A percentile compares a stretch with the other conserved stretches of the same genome.
Conservation (phyloP, 2,113 vertebrate species). For the Spea bombifrons region DNA sequence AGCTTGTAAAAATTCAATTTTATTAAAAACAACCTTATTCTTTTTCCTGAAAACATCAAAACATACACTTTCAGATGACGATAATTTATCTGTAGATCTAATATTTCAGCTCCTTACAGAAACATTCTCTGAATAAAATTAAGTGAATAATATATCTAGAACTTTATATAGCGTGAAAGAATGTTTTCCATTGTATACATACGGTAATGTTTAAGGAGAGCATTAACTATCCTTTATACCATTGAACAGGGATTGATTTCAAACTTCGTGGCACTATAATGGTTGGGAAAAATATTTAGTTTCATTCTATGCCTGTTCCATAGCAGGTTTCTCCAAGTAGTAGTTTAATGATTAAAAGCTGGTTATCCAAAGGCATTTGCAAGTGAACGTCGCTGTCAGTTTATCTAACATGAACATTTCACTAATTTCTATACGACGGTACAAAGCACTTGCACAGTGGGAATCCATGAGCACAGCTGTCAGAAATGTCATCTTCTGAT, state of each 20-base stretch:
- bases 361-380: conserved; percentile 54
- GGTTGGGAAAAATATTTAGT: conserved; percentile 21
- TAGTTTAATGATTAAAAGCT: conserved; percentile 59
- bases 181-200: conserved; percentile 6
- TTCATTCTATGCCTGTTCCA: conserved; percentile 41
- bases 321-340: conserved; percentile 51
- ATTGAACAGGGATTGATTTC: conserved; percentile 37
- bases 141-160: conserved; percentile 35
- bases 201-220: background rate
- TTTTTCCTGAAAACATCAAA: no score
- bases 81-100: conserved; percentile 29
- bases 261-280: conserved; percentile 21
- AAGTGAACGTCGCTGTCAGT: conserved; percentile 58
- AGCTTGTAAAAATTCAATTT: no score
- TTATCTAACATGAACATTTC: conserved; percentile 51
- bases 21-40: no score
- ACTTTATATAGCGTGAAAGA: conserved; percentile 26
- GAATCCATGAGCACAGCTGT: conserved; percentile 45
- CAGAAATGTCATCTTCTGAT: conserved; percentile 45
- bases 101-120: conserved; percentile 38
- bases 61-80: background rate
- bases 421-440: conserved; percentile 41
- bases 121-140: conserved; percentile 39
- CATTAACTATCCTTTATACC: conserved; percentile 37
- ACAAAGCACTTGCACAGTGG: conserved; percentile 44